Evolutionary conservation across 2,888 invertebrate genomes (phyloP).

Genomic region (Cheilosia vernalis): DNA sequence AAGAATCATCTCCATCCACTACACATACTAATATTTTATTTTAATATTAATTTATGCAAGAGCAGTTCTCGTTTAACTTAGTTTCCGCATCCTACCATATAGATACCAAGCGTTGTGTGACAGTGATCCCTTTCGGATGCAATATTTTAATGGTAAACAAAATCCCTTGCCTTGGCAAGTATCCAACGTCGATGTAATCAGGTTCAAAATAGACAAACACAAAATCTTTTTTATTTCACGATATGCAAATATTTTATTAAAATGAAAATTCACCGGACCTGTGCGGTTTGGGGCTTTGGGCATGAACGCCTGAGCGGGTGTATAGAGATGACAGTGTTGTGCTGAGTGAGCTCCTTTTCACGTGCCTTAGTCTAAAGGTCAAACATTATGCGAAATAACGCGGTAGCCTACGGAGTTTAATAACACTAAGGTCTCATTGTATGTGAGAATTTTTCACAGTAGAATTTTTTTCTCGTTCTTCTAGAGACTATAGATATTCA

Average conservation of each 20-base stretch:
- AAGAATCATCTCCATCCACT: no score
- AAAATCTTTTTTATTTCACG: conserved; percentile 8
- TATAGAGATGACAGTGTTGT: conserved; percentile 29
- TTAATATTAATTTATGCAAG: no score
- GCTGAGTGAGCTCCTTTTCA: conserved; percentile 13
- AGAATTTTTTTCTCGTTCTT: no score
- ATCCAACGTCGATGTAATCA: conserved; percentile 62
- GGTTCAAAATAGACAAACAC: conserved; percentile 52
- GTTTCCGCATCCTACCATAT: conserved; percentile 3
- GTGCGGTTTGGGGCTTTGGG: conserved; percentile 33
- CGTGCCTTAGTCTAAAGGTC: conserved; percentile 20
- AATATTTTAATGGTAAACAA: conserved; percentile 2
- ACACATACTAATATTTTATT: no score
- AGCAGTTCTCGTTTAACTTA: neutral
- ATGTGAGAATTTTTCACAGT: neutral
- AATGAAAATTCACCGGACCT: conserved; percentile 27
- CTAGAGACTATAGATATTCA: no score
- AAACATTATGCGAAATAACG: neutral
- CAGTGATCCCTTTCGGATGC: conserved; percentile 16
- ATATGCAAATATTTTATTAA: conserved; percentile 58
- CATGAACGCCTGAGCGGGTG: neutral
- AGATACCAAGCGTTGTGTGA: neutral
- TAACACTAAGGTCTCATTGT: neutral
- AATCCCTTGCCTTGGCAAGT: conserved; percentile 37
- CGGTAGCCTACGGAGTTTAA: conserved; percentile 7